A percentile compares a stretch with the other conserved stretches of the same genome.
Conservation (phyloP, 2,113 vertebrate genomes). For the Coptodon bakossiorum region DNA sequence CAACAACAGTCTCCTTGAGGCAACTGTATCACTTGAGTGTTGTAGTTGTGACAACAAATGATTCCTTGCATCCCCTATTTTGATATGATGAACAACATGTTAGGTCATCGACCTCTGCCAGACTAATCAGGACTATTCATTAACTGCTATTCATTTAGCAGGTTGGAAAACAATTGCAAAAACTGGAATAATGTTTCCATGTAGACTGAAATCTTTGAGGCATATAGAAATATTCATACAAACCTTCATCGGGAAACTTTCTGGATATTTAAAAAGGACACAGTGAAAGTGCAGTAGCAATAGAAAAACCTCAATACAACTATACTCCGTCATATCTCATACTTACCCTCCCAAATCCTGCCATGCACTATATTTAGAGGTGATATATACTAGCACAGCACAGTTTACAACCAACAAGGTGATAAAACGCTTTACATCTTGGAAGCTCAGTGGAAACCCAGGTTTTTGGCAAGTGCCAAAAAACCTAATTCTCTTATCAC, state of each 20-base stretch:
- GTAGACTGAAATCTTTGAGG: neutral
- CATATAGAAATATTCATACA: neutral
- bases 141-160: neutral
- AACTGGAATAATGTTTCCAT: neutral
- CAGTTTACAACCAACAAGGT: constrained; percentile 26
- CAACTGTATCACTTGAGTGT: neutral
- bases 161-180: neutral
- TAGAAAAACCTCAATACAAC: neutral
- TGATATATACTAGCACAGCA: constrained; percentile 3
- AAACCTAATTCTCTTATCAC: constrained; percentile 67
- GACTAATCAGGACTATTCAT: neutral
- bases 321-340: neutral
- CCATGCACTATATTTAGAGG: constrained; percentile 4
- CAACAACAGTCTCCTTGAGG: neutral
- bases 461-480: constrained; percentile 33
- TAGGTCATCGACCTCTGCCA: neutral
- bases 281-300: constrained; percentile 2
- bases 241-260: neutral
- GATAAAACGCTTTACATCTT: constrained; percentile 38
- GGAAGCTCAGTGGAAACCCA: neutral
- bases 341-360: constrained; percentile 28
- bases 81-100: neutral
- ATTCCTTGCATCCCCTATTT: neutral
- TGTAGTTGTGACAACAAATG: neutral
- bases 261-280: neutral